Conservation (phyloP, 2,888 invertebrate species). For the Chymomyza caudatula region DNA sequence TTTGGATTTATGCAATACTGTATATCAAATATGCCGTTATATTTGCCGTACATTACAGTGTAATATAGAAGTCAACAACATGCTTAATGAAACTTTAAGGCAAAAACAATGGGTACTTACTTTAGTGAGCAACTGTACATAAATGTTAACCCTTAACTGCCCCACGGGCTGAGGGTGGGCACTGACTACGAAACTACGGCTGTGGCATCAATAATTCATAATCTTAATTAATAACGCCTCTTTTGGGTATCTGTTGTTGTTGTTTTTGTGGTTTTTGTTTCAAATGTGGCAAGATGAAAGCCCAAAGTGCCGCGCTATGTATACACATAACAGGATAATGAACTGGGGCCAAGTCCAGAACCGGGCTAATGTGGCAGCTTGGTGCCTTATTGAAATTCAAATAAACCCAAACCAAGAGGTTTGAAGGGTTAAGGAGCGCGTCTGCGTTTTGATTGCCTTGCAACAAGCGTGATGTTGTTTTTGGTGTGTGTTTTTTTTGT, state of each 20-base stretch:
- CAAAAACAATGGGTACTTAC: too few relatives aligned
- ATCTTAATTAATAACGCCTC: slow-evolving; percentile 78
- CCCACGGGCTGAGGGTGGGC: slow-evolving; percentile 7
- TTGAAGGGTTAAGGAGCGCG: not conserved
- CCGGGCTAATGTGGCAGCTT: slow-evolving; percentile 3
- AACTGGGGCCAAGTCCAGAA: slow-evolving; percentile 30
- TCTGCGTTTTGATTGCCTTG: slow-evolving; percentile 35
- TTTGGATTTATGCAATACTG: too few relatives aligned
- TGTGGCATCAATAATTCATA: slow-evolving; percentile 76
- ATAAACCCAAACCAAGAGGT: slow-evolving; percentile 45
- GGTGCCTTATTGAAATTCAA: slow-evolving; percentile 73
- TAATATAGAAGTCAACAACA: too few relatives aligned
- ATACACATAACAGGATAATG: slow-evolving; percentile 66
- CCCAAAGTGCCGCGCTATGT: slow-evolving; percentile 41
- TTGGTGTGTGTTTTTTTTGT: not conserved
- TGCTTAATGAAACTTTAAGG: too few relatives aligned
- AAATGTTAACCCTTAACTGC: slow-evolving; percentile 1
- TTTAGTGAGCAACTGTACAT: too few relatives aligned
- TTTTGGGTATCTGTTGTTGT: slow-evolving; percentile 25
- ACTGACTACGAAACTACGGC: not conserved
- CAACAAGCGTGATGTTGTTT: not conserved
- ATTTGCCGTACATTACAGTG: too few relatives aligned
- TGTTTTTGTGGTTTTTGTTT: slow-evolving; percentile 23
- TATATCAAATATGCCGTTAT: too few relatives aligned
- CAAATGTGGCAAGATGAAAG: slow-evolving; percentile 61